Percentiles rank a stretch among this genome's conserved stretches.
phyloP scores from a whole-genome alignment of 2,888 invertebrate genomes.

The Labia minor region DNA sequence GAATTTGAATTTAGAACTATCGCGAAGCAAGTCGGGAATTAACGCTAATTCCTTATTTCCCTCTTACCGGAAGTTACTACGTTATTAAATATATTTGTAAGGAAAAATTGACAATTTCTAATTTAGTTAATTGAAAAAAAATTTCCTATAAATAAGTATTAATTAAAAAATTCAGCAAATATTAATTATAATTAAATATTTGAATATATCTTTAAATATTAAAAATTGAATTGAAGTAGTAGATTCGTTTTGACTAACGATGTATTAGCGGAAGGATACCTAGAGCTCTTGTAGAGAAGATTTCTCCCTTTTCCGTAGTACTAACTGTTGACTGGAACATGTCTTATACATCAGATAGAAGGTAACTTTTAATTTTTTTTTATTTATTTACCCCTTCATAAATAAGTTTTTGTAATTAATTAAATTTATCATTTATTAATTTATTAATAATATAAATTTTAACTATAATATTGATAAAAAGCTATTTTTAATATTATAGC shows the following conservation, averaged over 20 bases:
- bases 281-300: conserved; percentile 28
- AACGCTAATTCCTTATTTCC: background rate
- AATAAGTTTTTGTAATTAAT: background rate
- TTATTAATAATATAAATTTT: conserved; percentile 15
- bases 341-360: conserved; percentile 70
- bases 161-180: background rate
- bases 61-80: background rate
- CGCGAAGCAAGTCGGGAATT: background rate
- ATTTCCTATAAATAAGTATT: background rate
- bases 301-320: conserved; percentile 57
- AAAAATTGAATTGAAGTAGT: background rate
- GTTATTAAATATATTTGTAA: background rate
- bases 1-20: background rate
- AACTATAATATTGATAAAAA: background rate
- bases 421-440: conserved; percentile 25
- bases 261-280: conserved; percentile 22
- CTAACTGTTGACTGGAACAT: conserved; percentile 68
- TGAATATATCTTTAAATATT: background rate
- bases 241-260: background rate
- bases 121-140: background rate
- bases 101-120: background rate
- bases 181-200: background rate
- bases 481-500: background rate
- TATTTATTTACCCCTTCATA: conserved; percentile 30
- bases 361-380: conserved; percentile 49